Conservation (phyloP, 2,888 invertebrate species). For the Harpalus rubripes region DNA sequence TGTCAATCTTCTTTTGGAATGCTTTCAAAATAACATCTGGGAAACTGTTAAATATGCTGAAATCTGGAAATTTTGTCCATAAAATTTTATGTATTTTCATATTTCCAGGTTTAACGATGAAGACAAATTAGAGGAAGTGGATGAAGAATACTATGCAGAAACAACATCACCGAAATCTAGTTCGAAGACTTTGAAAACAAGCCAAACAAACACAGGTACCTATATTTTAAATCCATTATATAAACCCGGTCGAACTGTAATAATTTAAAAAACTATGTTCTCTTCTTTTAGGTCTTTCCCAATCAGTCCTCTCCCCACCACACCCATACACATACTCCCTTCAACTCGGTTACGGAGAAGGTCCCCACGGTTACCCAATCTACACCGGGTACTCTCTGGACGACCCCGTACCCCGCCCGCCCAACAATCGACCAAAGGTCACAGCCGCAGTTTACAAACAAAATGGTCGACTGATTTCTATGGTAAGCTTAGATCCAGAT, state of each 20-base stretch:
- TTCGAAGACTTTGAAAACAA: slow-evolving; percentile 43
- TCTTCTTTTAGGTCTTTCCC: slow-evolving; percentile 81
- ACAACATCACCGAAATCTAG: slow-evolving; percentile 71
- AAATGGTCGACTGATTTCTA: slow-evolving; percentile 77
- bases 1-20: too few species aligned
- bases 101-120: slow-evolving; percentile 74
- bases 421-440: slow-evolving; percentile 83
- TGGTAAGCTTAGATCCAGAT: slow-evolving; percentile 79
- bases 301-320: slow-evolving; percentile 87
- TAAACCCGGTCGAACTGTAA: too few species aligned
- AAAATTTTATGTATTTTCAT: background rate
- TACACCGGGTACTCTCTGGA: slow-evolving; percentile 81
- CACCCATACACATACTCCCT: slow-evolving; percentile 89
- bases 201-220: slow-evolving; percentile 73
- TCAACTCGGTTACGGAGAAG: slow-evolving; percentile 87
- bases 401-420: slow-evolving; percentile 71
- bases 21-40: too few species aligned
- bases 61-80: background rate
- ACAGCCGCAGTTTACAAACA: slow-evolving; percentile 86
- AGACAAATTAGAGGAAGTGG: slow-evolving; percentile 74
- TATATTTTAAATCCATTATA: background rate
- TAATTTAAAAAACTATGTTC: slow-evolving; percentile 68
- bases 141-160: slow-evolving; percentile 74
- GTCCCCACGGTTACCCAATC: slow-evolving; percentile 84
- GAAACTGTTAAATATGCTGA: background rate